Evolutionary conservation across 2,113 vertebrate species (phyloP).

Genomic region (Gracilinanus agilis): DNA sequence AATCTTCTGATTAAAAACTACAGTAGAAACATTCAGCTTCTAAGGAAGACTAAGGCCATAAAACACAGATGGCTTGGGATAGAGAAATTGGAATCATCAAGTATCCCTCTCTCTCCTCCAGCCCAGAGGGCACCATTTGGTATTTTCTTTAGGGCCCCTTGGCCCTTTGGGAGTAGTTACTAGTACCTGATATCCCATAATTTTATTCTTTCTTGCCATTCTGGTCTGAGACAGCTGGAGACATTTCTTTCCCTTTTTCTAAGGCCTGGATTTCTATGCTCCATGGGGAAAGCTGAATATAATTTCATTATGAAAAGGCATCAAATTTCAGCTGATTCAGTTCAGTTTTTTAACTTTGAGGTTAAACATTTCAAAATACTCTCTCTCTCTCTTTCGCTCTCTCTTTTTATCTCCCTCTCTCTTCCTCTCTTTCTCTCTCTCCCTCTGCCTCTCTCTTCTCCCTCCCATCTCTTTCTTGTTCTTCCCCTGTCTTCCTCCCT

Average conservation of each 20-base stretch:
- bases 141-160: neutral
- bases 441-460: too few relatives aligned
- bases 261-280: neutral
- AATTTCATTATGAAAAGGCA: conserved; percentile 17
- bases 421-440: neutral
- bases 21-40: neutral
- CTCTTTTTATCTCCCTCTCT: neutral
- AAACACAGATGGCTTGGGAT: neutral
- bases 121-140: neutral
- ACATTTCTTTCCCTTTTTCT: neutral
- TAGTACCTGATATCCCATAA: neutral
- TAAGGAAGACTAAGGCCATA: neutral
- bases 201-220: neutral
- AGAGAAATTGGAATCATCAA: neutral
- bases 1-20: neutral
- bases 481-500: neutral
- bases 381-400: conserved; percentile 3
- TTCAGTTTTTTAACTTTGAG: conserved; percentile 22
- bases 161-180: neutral
- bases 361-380: conserved; percentile 13
- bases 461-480: fast-evolving
- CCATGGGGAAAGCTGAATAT: neutral
- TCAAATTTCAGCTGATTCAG: conserved; percentile 3
- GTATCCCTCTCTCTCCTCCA: neutral
- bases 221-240: neutral